Evolutionary conservation across 1,140 invertebrate genomes (phyloP).

Genomic region (Drosophila simulans): DNA sequence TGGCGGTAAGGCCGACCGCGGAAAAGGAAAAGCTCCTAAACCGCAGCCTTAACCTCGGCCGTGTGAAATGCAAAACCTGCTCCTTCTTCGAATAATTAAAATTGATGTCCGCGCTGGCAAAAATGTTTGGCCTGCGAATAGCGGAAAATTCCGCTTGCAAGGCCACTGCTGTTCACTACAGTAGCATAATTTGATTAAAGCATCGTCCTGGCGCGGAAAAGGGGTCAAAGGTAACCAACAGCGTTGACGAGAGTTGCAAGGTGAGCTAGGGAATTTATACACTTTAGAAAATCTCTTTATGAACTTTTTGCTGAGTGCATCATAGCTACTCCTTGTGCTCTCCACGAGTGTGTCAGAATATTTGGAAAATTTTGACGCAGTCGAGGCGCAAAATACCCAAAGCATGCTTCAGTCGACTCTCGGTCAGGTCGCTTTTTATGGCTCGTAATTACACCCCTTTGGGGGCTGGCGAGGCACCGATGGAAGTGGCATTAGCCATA

Average conservation of each 20-base stretch:
- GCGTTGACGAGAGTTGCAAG: slow-evolving; percentile 24
- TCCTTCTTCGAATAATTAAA: slow-evolving; percentile 75
- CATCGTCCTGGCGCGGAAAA: slow-evolving; percentile 45
- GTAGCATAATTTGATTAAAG: slow-evolving; percentile 76
- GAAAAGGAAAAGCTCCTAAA: slow-evolving; percentile 20
- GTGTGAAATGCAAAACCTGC: slow-evolving; percentile 73
- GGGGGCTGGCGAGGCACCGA: slow-evolving; percentile 23
- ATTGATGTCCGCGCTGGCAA: slow-evolving; percentile 57
- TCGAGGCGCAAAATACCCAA: slow-evolving; percentile 53
- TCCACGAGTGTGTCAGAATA: slow-evolving; percentile 39
- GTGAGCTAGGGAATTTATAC: slow-evolving; percentile 17
- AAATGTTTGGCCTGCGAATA: slow-evolving; percentile 24
- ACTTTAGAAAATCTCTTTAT: slow-evolving; percentile 26
- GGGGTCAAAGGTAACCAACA: slow-evolving; percentile 10
- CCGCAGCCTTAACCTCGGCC: slow-evolving; percentile 33
- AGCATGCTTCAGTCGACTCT: slow-evolving; percentile 46
- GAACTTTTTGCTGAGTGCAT: slow-evolving; percentile 16
- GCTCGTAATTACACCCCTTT: slow-evolving; percentile 58
- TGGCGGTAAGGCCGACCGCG: slow-evolving; percentile 23
- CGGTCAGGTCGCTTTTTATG: slow-evolving; percentile 52
- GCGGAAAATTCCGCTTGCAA: slow-evolving; percentile 67
- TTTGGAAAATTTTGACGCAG: slow-evolving; percentile 50
- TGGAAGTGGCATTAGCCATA: slow-evolving; percentile 37
- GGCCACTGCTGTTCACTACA: slow-evolving; percentile 44
- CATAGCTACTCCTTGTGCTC: slow-evolving; percentile 13